Evolutionary conservation across 2,113 vertebrate species (phyloP), one percentile per base, ranked within the genome.

Genomic region (Myotis yumanensis): DNA sequence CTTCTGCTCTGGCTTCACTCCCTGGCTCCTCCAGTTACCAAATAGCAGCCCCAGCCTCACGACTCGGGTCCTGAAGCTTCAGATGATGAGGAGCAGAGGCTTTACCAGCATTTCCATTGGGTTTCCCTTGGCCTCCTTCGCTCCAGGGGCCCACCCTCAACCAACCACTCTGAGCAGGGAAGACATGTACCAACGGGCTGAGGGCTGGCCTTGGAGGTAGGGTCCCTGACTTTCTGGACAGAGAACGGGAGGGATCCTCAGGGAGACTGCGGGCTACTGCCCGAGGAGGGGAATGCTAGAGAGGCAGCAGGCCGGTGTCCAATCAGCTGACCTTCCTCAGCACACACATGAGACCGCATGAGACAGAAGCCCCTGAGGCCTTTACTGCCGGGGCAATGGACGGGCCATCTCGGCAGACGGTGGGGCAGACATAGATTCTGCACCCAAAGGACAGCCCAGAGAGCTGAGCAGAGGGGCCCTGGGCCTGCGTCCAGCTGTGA

Each of bases 401-500:
- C 12, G 17, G 54, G 32, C 73, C 30, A 15, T n/a, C n/a, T 43
- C 30, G 30, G 43, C 30, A 64, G 51, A 35, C 43, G 37, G 14
- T 68, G 25, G 57, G 35, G 43, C 10, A 40, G 51, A 43, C 73
- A 11, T 0, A 82, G 28, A 40, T 28, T 59, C 18, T 28, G 4
- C 30, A 5, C n/a, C 16, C 48, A 6, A 7, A 28, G 35, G 48
- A 75, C 43, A 8, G 54, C 25, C 20, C 28, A 43, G 76, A 25
- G 20, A n/a, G 11, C 85, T 35, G 37, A 73, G 8, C 17, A 25
- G 37, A 35, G 54, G 22, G 18, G 0, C 20, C 37, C 75, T n/a
- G 37, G 20, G 46, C 23, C 25, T 0, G 11, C 28, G 37, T 30
- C 5, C 4, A 14, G 4, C 28, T 4, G 11, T 2, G 1, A 72